Conservation (phyloP, 2,797 vertebrate species). For the Strix occidentalis region DNA sequence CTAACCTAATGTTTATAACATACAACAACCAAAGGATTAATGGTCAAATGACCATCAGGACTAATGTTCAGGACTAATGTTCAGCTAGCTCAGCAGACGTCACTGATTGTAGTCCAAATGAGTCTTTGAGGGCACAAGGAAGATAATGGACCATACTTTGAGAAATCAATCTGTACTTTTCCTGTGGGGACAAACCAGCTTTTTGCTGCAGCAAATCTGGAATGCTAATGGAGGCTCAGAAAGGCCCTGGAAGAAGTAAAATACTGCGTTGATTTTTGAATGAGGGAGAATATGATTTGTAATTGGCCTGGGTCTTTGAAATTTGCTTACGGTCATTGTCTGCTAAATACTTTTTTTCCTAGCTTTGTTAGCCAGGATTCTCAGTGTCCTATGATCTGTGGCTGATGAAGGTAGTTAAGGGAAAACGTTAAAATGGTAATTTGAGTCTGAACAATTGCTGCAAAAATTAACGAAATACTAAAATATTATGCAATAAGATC, state of each 20-base stretch:
- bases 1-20: background rate
- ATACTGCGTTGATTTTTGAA: conserved; percentile 4
- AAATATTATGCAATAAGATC: background rate
- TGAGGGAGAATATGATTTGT: background rate
- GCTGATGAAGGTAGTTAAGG: conserved; percentile 29
- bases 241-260: conserved; percentile 8
- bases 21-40: background rate
- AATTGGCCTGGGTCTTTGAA: background rate
- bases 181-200: background rate
- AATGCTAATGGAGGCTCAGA: background rate
- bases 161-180: conserved; percentile 25
- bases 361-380: conserved; percentile 29
- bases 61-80: background rate
- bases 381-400: conserved; percentile 30
- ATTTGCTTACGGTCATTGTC: background rate
- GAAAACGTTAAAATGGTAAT: background rate
- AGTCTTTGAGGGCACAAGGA: background rate
- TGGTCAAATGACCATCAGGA: background rate
- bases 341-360: conserved; percentile 9
- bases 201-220: background rate
- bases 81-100: background rate
- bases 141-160: background rate
- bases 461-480: background rate
- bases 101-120: background rate
- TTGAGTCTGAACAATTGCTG: background rate